phyloP scores from a whole-genome alignment of 2,113 vertebrate genomes.

The Motacilla tschutschensis region DNA sequence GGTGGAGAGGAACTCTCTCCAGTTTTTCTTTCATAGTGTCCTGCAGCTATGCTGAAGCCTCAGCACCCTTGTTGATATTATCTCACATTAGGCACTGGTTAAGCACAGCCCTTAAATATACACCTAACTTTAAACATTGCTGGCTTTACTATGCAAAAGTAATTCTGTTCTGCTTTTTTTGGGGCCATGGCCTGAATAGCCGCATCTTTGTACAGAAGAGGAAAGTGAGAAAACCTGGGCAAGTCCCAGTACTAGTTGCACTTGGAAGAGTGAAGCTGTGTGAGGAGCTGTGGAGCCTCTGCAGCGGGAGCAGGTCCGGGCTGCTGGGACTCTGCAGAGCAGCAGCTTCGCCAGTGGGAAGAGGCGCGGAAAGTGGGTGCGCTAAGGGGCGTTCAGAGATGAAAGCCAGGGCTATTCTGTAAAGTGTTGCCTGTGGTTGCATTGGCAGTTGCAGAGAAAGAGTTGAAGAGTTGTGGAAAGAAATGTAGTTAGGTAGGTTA shows the following conservation, averaged over 20 bases:
- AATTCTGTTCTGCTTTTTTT: not conserved
- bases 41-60: not conserved
- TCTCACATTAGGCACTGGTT: not conserved
- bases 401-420: not conserved
- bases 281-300: not conserved
- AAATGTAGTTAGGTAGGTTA: not conserved
- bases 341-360: not conserved
- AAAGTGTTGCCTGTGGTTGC: not conserved
- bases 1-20: not conserved
- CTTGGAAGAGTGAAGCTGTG: not conserved
- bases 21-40: not conserved
- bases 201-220: not conserved
- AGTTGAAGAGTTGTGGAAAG: not conserved
- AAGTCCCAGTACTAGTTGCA: not conserved
- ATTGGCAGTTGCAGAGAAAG: not conserved
- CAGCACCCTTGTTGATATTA: not conserved
- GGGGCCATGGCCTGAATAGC: not conserved
- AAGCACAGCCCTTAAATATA: not conserved
- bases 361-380: rapidly evolving
- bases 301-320: rapidly evolving
- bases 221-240: not conserved
- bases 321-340: not conserved
- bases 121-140: not conserved
- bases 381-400: not conserved
- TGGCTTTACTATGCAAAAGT: not conserved